A percentile compares a stretch with the other conserved stretches of the same genome.
These are phyloP conservation scores for Podiceps cristatus DNA, from an alignment of 2,113 vertebrate species.

Conservation along the genomic window DNA sequence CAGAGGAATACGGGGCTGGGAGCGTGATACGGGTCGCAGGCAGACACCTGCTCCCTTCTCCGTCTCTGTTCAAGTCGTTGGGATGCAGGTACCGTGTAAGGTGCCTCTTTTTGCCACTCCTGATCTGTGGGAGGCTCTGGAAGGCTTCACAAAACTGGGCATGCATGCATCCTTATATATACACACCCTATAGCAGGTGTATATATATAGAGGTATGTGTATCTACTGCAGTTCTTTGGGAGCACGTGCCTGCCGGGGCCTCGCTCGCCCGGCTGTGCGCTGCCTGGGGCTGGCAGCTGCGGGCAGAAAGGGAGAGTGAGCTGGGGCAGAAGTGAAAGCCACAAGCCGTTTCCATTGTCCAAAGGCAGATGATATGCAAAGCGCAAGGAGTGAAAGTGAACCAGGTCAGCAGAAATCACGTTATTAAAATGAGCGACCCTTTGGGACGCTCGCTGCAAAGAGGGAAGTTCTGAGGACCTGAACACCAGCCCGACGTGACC, in stretches of 20 bases:
- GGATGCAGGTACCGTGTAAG: fast-evolving
- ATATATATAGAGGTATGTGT: fast-evolving
- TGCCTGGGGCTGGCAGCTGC: background rate
- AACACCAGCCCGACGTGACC: fast-evolving
- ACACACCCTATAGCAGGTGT: fast-evolving
- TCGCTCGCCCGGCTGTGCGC: fast-evolving
- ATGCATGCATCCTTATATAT: fast-evolving
- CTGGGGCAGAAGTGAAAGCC: slow-evolving; percentile 62
- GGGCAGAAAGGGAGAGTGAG: background rate
- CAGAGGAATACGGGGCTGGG: background rate
- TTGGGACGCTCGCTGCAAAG: fast-evolving
- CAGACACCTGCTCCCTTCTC: background rate
- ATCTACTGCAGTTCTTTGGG: background rate
- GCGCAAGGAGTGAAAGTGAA: background rate
- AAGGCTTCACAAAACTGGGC: background rate
- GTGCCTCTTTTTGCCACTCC: background rate
- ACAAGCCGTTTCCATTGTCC: slow-evolving; percentile 15
- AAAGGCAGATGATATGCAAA: background rate
- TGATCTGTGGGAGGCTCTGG: background rate
- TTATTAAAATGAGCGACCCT: background rate
- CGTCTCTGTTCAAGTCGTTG: background rate
- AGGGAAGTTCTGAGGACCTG: background rate
- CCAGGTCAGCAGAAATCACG: background rate
- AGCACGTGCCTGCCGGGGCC: fast-evolving
- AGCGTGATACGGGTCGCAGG: too few species aligned